Base-by-base conservation (phyloP, 1,140 invertebrate genomes). In the Scylla paramamosain region DNA sequence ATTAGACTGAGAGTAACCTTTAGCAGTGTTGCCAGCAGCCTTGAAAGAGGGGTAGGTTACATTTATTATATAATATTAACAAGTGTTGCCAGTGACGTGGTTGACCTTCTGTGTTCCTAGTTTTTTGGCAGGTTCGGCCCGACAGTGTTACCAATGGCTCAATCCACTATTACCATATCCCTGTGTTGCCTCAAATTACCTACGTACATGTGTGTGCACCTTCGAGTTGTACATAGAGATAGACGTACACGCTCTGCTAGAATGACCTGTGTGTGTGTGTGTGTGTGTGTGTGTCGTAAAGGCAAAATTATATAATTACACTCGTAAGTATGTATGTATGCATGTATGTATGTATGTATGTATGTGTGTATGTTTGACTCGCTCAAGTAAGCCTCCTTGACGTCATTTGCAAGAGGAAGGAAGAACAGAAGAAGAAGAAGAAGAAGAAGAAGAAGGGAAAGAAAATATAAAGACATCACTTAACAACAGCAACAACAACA, bases 131-230 rank as follows among this genome's bases (percentile, higher is more conserved):
- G n/a, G 67, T 77, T 77, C 20, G n/a, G 67, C 25, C 67, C 67
- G n/a, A 77, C 67, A 77, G 67, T 77, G 67, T 77, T 77, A 77
- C 67, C 67, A 77, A 77, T 77, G 67, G 67, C 67, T 77, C 67
- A 77, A 77, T 77, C 67, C 67, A 77, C 67, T 77, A 6, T 77
- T 77, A 77, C 67, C 67, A 77, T 77, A 77, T 77, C 67, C 25
- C 67, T 77, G 67, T 77, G 67, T 77, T 77, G 67, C 67, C 67
- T 77, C 67, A 77, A 77, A 25, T 77, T 77, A 77, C 52, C 12
- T 77, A 77, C 67, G 6, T 77, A n/a, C 25, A n/a, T 77, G 67
- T 77, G 67, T 77, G 67, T 77, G 67, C 67, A 77, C 67, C 20
- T 77, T 77, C 20, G n/a, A 77, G n/a, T n/a, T 77, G 67, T 77